These are phyloP conservation scores for Tachina grossa DNA, from an alignment of 2,888 invertebrate genomes.

Conservation along the genomic window DNA sequence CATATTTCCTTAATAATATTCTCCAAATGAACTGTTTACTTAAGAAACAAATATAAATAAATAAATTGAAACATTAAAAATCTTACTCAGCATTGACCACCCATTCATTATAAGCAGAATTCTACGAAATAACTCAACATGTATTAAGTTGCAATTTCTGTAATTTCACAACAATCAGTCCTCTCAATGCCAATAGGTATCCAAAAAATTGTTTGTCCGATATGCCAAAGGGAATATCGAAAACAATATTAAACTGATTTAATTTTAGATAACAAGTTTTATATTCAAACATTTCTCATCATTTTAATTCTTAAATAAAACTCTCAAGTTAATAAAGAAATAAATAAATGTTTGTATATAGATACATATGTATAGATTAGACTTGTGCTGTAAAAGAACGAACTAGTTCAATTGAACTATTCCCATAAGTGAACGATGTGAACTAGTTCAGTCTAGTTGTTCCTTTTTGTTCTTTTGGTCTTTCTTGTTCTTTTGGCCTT, in stretches of 20 bases:
- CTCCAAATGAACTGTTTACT: not conserved
- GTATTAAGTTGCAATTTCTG: conserved; percentile 34
- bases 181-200: not conserved
- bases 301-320: not conserved
- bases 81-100: conserved; percentile 31
- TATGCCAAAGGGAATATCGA: conserved; percentile 17
- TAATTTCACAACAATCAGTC: too few relatives aligned
- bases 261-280: not conserved
- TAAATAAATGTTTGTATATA: too few relatives aligned
- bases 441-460: too few relatives aligned
- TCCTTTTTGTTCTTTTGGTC: too few relatives aligned
- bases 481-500: too few relatives aligned
- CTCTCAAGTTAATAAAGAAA: too few relatives aligned
- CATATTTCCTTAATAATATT: too few relatives aligned
- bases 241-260: not conserved
- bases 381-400: too few relatives aligned
- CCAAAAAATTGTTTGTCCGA: conserved; percentile 5
- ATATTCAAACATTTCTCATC: not conserved
- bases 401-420: too few relatives aligned
- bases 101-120: conserved; percentile 34
- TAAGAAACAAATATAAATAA: not conserved
- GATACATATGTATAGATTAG: too few relatives aligned
- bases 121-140: conserved; percentile 41
- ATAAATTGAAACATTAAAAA: not conserved
- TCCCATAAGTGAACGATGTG: too few relatives aligned